Base-by-base conservation (phyloP, 2,888 invertebrate genomes). In the Margaritifera margaritifera region DNA sequence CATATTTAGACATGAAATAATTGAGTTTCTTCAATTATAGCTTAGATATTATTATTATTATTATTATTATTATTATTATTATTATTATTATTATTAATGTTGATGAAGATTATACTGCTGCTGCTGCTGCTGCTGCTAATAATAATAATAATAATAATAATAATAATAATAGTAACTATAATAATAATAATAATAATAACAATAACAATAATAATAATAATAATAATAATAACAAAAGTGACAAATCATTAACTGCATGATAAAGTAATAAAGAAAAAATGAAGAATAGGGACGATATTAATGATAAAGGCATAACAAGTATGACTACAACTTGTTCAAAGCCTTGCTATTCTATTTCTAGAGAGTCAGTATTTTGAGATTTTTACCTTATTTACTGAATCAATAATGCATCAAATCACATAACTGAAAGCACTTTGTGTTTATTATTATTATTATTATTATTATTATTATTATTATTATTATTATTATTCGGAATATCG, bases 131-230 rank as follows among this genome's bases (percentile, higher is more conserved):
- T 57, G 22, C 57, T 57, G 22, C 57, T 57, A 57, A 19, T 20
- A 57, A 19, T 57, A 57, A 19, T 57, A 57, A 15, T 57, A 57
- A 19, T 57, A 22, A 19, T 57, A 57, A 19, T 57, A 57, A 19
- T 57, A 57, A 19, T 57, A 57, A 19, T 57, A 57, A 19, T 57
- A 57, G n/a, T 57, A 57, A 19, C 22, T n/a, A 19, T 57, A 57
- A 19, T 57, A 57, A 19, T 57, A 57, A 19, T 57, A 57, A 19
- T 57, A 57, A 19, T 57, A 57, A 19, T 57, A 57, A 19, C 15
- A 57, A 19, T 20, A 57, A 15, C 11, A 57, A 19, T 57, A 57
- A 19, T 57, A 57, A 19, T 57, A 22, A 19, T 57, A 57, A 19
- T 57, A 57, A 19, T 57, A 61, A 18, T 61, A 42, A 19, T 31